Conservation (phyloP, 2,888 invertebrate species). For the Nowickia ferox region DNA sequence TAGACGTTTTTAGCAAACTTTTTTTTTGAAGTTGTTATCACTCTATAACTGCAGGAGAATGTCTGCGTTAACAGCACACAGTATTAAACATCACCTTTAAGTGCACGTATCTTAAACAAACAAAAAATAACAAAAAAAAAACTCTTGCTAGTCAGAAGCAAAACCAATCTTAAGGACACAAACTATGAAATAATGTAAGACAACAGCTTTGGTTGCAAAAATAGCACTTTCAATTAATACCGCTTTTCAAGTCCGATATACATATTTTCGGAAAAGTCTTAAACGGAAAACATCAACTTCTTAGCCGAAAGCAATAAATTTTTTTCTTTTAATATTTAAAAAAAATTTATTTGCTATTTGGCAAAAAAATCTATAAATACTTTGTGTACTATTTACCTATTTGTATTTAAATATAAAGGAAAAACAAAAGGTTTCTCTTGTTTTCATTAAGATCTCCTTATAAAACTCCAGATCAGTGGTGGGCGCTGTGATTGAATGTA, state of each 20-base stretch:
- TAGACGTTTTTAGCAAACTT: slow-evolving; percentile 29
- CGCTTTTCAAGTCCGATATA: too few relatives aligned
- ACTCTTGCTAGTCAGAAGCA: slow-evolving; percentile 25
- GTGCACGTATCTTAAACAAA: slow-evolving; percentile 41
- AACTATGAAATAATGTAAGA: background rate
- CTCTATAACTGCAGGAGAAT: slow-evolving; percentile 13
- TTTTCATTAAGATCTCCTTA: slow-evolving; percentile 31
- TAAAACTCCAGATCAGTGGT: slow-evolving; percentile 16
- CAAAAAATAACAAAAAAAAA: background rate
- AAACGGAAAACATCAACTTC: too few relatives aligned
- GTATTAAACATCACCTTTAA: slow-evolving; percentile 51
- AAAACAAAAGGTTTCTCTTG: slow-evolving; percentile 3
- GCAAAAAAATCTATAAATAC: too few relatives aligned
- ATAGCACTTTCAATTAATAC: background rate
- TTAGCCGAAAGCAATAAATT: too few relatives aligned
- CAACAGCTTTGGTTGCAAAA: background rate
- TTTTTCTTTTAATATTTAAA: too few relatives aligned
- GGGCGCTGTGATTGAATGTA: too few relatives aligned
- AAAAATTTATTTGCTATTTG: too few relatives aligned
- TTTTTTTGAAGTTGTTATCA: slow-evolving; percentile 11
- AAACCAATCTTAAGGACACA: slow-evolving; percentile 37
- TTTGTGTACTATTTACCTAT: background rate
- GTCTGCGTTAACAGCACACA: slow-evolving; percentile 15
- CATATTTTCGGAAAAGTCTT: too few relatives aligned
- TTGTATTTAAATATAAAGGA: slow-evolving; percentile 7